Conservation (phyloP, 2,113 vertebrate genomes). For the Pavo muticus region DNA sequence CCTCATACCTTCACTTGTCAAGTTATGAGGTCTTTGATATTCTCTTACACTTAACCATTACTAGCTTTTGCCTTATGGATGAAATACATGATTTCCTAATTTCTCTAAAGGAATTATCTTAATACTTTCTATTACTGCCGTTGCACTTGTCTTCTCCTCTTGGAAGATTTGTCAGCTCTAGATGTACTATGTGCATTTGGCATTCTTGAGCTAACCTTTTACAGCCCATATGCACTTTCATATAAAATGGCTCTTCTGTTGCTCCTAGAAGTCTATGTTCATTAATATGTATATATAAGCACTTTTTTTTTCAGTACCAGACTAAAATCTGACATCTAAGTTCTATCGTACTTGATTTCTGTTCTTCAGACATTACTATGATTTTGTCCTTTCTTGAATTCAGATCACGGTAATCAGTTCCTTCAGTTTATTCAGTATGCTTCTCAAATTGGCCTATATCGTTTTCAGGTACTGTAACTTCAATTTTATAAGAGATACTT, state of each 20-base stretch:
- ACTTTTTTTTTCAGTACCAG: background rate
- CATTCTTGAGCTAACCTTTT: background rate
- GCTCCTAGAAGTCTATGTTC: background rate
- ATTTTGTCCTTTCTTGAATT: constrained; percentile 59
- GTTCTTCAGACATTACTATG: constrained; percentile 23
- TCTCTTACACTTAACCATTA: background rate
- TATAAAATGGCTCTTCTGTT: background rate
- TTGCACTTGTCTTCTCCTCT: background rate
- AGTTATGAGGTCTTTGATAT: background rate
- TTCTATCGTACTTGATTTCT: constrained; percentile 56
- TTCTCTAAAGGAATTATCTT: background rate
- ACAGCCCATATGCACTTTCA: background rate
- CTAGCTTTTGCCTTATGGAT: background rate
- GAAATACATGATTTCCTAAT: background rate
- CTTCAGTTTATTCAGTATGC: constrained; percentile 4
- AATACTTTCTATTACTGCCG: fast-evolving
- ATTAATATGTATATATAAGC: background rate
- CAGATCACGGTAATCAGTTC: constrained; percentile 6
- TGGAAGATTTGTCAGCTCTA: background rate
- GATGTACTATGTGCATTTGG: background rate
- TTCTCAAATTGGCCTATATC: constrained; percentile 10
- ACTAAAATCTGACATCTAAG: background rate
- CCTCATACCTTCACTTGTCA: background rate
- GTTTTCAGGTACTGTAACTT: constrained; percentile 25
- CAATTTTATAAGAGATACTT: background rate